A percentile compares a stretch with the other conserved stretches of the same genome.
These are phyloP conservation scores for Frieseomelitta varia DNA, from an alignment of 1,140 invertebrate species.

Conservation along the genomic window DNA sequence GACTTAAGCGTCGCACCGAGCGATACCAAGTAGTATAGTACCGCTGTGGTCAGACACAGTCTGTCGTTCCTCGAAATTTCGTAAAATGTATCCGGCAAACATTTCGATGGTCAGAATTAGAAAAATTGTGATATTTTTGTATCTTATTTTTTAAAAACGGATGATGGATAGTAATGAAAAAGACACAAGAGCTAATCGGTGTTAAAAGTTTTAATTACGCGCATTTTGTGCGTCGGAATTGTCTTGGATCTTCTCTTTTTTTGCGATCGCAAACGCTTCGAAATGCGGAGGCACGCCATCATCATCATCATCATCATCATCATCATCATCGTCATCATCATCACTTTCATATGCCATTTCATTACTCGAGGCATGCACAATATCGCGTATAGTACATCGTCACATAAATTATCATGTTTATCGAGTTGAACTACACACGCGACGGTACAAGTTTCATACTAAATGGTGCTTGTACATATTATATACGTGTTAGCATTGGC, in stretches of 20 bases:
- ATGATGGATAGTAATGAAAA: too few species aligned
- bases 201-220: background rate
- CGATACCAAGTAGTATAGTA: background rate
- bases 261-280: background rate
- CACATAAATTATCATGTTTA: conserved; percentile 23
- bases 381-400: conserved; percentile 24
- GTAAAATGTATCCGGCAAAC: background rate
- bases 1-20: too few species aligned
- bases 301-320: background rate
- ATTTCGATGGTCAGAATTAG: background rate
- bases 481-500: background rate
- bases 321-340: background rate
- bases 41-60: background rate
- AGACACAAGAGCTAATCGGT: too few species aligned
- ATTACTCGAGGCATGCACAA: background rate
- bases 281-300: background rate
- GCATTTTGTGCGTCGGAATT: background rate
- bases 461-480: background rate
- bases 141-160: background rate
- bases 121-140: background rate
- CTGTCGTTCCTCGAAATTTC: background rate
- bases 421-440: background rate
- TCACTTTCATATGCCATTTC: conserved; percentile 4
- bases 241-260: background rate
- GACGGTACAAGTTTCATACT: background rate